A percentile compares a stretch with the other conserved stretches of the same genome.
Conservation (phyloP, 1,140 invertebrate genomes). For the Panagrolaimus sp. region DNA sequence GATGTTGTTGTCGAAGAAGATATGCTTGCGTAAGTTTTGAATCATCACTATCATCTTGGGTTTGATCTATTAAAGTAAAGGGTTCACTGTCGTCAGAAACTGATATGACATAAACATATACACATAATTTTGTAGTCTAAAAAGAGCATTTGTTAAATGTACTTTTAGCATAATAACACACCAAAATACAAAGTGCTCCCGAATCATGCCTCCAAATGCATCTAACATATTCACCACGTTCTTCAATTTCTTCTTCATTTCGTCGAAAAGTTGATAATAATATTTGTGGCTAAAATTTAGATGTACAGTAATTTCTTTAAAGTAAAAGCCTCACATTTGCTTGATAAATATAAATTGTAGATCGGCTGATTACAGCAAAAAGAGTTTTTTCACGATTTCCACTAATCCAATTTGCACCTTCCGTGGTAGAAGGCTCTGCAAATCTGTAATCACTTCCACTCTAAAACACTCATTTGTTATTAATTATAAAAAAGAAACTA, state of each 20-base stretch:
- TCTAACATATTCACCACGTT: slow-evolving; percentile 28
- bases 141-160: too few relatives aligned
- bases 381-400: slow-evolving; percentile 41
- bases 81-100: slow-evolving; percentile 26
- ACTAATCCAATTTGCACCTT: slow-evolving; percentile 17
- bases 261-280: slow-evolving; percentile 35
- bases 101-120: slow-evolving; percentile 42
- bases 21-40: slow-evolving; percentile 1
- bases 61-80: slow-evolving; percentile 34
- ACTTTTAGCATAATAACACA: too few relatives aligned
- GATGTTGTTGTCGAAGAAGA: not conserved
- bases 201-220: slow-evolving; percentile 45
- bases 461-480: not conserved
- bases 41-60: not conserved
- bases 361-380: slow-evolving; percentile 30
- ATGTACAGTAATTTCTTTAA: slow-evolving; percentile 11
- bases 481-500: too few relatives aligned
- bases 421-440: not conserved
- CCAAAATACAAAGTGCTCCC: slow-evolving; percentile 35
- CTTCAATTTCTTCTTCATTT: slow-evolving; percentile 30
- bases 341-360: slow-evolving; percentile 33
- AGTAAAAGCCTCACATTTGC: slow-evolving; percentile 27
- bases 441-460: not conserved
- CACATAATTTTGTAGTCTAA: slow-evolving; percentile 35
- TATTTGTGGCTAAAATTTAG: slow-evolving; percentile 40